Percentiles rank a stretch among this genome's conserved stretches.
Evolutionary conservation across 2,113 vertebrate species (phyloP).

Genomic region (Platysteira castanea): DNA sequence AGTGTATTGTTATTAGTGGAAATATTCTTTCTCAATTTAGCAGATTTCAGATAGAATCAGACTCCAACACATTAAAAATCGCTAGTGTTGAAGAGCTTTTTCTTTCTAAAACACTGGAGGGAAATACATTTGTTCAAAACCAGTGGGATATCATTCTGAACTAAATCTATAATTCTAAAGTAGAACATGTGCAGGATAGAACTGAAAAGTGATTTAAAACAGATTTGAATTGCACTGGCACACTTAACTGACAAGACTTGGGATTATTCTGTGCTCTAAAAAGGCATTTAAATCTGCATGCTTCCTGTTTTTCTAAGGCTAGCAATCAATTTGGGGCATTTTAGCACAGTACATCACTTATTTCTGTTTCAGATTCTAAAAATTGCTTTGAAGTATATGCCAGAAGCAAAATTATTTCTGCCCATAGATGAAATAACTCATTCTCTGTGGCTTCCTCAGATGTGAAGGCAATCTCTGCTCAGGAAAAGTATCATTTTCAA

Average conservation of each 20-base stretch:
- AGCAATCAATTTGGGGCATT: constrained; percentile 46
- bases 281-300: constrained; percentile 34
- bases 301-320: constrained; percentile 35
- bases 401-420: constrained; percentile 56
- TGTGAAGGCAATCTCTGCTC: not conserved
- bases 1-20: not conserved
- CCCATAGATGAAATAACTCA: constrained; percentile 17
- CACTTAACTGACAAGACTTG: constrained; percentile 15
- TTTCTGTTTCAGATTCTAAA: constrained; percentile 58
- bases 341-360: constrained; percentile 43
- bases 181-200: not conserved
- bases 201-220: constrained; percentile 15
- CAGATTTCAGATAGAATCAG: not conserved
- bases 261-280: constrained; percentile 29
- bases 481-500: not conserved
- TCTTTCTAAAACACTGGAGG: not conserved
- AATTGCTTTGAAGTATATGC: constrained; percentile 62
- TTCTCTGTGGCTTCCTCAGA: constrained; percentile 3
- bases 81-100: not conserved
- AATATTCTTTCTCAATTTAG: not conserved
- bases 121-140: constrained; percentile 4
- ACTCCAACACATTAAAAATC: constrained; percentile 5
- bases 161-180: constrained; percentile 15
- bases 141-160: constrained; percentile 8
- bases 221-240: not conserved